Conservation (phyloP, 2,888 invertebrate genomes). For the Autographa gamma region DNA sequence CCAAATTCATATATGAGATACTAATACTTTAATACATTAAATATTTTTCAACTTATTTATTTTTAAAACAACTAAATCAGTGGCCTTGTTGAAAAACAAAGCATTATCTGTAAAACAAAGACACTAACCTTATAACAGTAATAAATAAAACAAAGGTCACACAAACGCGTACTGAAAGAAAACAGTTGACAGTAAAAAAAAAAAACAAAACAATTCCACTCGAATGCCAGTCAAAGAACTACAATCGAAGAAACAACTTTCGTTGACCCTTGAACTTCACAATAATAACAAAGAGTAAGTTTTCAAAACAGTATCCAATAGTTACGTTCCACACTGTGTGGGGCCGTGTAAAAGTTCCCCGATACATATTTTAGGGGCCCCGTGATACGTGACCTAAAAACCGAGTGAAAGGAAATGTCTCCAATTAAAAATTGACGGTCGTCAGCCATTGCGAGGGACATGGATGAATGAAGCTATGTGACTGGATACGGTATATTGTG, state of each 20-base stretch:
- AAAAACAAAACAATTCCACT: background rate
- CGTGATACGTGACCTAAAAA: constrained; percentile 76
- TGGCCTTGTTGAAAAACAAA: background rate
- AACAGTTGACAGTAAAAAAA: background rate
- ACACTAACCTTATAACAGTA: background rate
- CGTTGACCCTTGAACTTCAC: constrained; percentile 19
- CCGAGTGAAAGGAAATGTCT: constrained; percentile 76
- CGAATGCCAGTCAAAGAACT: background rate
- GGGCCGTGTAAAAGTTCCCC: constrained; percentile 53
- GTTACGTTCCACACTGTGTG: constrained; percentile 31
- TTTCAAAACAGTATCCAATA: constrained; percentile 39
- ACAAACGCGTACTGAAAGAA: background rate
- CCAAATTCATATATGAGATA: too few relatives aligned
- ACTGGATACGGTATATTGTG: constrained; percentile 36
- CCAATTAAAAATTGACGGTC: constrained; percentile 82
- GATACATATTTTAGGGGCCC: constrained; percentile 71
- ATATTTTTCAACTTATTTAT: too few relatives aligned
- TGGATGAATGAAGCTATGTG: constrained; percentile 57
- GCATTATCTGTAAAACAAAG: background rate
- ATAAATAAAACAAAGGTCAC: background rate
- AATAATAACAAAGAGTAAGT: constrained; percentile 16
- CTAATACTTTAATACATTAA: background rate
- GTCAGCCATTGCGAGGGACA: constrained; percentile 66
- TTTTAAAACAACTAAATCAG: background rate
- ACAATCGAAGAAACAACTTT: background rate